These are phyloP conservation scores for Thymallus thymallus DNA, from an alignment of 2,113 vertebrate species.

Conservation along the genomic window DNA sequence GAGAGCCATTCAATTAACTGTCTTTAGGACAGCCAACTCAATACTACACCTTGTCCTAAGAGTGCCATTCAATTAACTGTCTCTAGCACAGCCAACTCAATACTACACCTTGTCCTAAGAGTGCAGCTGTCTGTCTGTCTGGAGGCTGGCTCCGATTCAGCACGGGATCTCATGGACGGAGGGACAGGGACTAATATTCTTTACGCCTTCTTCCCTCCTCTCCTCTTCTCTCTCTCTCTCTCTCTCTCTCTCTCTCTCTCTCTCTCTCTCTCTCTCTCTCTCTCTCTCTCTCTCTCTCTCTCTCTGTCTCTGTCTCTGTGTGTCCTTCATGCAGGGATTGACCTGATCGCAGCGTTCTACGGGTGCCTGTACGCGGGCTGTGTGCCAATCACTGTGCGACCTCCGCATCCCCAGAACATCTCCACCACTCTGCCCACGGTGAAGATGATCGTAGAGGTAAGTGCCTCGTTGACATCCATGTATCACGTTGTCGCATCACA, in stretches of 20 bases:
- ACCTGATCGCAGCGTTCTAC: conserved; percentile 93
- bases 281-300: too few species aligned
- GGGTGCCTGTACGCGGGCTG: conserved; percentile 96
- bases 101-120: conserved; percentile 30
- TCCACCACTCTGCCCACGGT: conserved; percentile 93
- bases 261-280: too few species aligned
- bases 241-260: too few species aligned
- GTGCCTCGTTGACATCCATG: conserved; percentile 5
- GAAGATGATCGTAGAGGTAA: conserved; percentile 99
- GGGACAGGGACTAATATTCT: not conserved
- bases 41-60: conserved; percentile 20
- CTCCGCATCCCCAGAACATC: conserved; percentile 96
- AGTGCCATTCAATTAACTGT: too few species aligned
- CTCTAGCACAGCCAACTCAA: not conserved
- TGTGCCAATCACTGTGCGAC: conserved; percentile 93
- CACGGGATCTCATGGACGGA: not conserved
- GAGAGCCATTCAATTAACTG: conserved; percentile 34
- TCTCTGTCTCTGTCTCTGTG: not conserved
- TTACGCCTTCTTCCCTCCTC: not conserved
- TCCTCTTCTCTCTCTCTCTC: too few species aligned
- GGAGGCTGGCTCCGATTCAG: too few species aligned
- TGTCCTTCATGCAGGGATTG: conserved; percentile 79
- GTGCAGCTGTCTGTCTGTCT: conserved; percentile 13
- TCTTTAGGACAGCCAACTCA: not conserved
- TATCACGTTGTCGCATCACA: too few species aligned